A percentile compares a stretch with the other conserved stretches of the same genome.
These are phyloP conservation scores for Drosophila ogumai DNA, from an alignment of 1,140 invertebrate genomes.

Conservation along the genomic window DNA sequence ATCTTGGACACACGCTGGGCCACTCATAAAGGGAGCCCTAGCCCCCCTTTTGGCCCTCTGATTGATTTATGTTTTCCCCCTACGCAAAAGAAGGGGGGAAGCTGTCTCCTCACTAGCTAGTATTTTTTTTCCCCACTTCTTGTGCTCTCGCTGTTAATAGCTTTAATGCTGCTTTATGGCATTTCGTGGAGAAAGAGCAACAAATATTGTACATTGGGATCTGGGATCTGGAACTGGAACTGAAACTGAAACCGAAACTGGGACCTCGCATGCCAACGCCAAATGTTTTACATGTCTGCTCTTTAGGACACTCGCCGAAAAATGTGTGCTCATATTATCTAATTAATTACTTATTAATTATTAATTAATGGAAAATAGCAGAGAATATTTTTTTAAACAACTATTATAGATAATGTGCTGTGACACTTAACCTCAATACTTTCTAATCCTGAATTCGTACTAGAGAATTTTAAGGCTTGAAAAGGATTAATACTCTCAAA, in stretches of 20 bases:
- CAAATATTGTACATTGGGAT: slow-evolving; percentile 17
- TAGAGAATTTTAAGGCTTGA: too few species aligned
- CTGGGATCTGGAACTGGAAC: slow-evolving; percentile 11
- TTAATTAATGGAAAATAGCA: too few species aligned
- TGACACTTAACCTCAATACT: too few species aligned
- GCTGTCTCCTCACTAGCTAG: slow-evolving; percentile 26
- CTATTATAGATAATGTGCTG: too few species aligned
- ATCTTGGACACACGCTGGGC: slow-evolving; percentile 56
- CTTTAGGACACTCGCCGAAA: slow-evolving; percentile 1
- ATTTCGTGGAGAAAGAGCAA: slow-evolving; percentile 58
- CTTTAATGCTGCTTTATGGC: slow-evolving; percentile 81
- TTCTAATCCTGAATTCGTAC: too few species aligned
- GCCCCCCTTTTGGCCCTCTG: slow-evolving; percentile 34
- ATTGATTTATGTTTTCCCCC: slow-evolving; percentile 68
- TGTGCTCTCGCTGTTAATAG: slow-evolving; percentile 64
- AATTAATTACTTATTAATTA: too few species aligned
- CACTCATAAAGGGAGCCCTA: slow-evolving; percentile 56
- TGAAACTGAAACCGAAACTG: slow-evolving; percentile 35
- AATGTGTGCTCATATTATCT: not conserved
- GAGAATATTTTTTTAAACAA: too few species aligned
- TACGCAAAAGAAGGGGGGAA: not conserved
- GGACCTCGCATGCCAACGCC: slow-evolving; percentile 75
- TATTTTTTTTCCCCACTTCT: slow-evolving; percentile 1
- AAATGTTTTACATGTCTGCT: slow-evolving; percentile 78
- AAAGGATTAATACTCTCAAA: too few species aligned